Evolutionary conservation across 2,888 invertebrate genomes (phyloP).

Genomic region (Brachyptera risi): DNA sequence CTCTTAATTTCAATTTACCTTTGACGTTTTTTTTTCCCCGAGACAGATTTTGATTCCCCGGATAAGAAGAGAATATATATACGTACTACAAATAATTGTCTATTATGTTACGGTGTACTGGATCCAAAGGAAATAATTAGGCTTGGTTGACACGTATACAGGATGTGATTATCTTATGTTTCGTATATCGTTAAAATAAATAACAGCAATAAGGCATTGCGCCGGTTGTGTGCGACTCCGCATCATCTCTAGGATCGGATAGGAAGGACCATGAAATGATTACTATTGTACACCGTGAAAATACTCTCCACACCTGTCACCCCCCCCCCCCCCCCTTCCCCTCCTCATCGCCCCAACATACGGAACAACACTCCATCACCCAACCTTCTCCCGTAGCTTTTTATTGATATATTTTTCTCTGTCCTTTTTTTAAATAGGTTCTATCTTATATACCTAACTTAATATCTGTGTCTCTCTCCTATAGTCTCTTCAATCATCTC

Average conservation of each 20-base stretch:
- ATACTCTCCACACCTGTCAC: constrained; percentile 28
- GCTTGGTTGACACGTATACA: constrained; percentile 23
- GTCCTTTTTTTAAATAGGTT: neutral
- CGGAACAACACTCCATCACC: too few species aligned
- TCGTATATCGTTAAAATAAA: neutral
- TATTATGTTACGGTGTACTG: constrained; percentile 1
- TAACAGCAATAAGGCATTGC: constrained; percentile 9
- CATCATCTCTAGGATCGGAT: neutral
- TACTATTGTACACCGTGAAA: constrained; percentile 29
- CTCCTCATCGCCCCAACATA: too few species aligned
- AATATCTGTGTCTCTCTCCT: neutral
- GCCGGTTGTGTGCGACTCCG: neutral
- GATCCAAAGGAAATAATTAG: constrained; percentile 18
- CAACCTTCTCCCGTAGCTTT: constrained; percentile 7
- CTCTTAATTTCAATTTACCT: constrained; percentile 4
- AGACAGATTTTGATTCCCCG: constrained; percentile 2
- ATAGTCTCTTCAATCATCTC: neutral
- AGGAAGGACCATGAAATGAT: constrained; percentile 20
- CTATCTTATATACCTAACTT: neutral
- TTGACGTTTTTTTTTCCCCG: neutral
- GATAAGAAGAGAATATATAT: neutral
- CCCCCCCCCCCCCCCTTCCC: constrained; percentile 3
- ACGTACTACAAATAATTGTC: constrained; percentile 1
- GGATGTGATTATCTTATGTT: constrained; percentile 28
- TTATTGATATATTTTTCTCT: constrained; percentile 16